Evolutionary conservation across 2,888 invertebrate genomes (phyloP), one percentile per base, ranked within the genome.

Genomic region (Lepidocyrtoides sp.): DNA sequence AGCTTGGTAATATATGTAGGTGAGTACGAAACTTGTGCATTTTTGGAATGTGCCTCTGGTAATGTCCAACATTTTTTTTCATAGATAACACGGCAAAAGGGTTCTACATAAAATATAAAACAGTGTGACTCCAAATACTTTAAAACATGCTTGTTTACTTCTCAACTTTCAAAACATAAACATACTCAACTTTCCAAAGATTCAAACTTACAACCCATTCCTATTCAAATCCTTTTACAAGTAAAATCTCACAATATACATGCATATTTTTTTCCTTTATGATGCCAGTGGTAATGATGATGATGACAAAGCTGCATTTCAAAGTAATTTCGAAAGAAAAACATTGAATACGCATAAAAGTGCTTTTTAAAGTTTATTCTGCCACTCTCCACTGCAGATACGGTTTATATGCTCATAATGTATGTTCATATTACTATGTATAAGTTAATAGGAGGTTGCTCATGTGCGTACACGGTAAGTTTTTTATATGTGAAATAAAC

Each of bases 321-420:
- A 54, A 86, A 87, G 87, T 79, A 87, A 81, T 79, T 87, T 79
- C 87, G 23, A 87, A 87, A 87, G 87, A 79, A 81, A 86, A 87
- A 87, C 79, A 87, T 87, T 66, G 79, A 66, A 79, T 79, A 51
- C 51, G 51, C 66, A 79, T 79, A 87, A 79, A 57, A 87, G 36
- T 87, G 79, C 79, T 87, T 87, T 87, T 63, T 77, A 36, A 87
- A 87, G 79, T 87, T 87, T 77, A n/a, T n/a, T n/a, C n/a, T n/a
- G 17, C n/a, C 20, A 54, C 32, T 12, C 54, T 79, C n/a, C 17
- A 7, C 17, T n/a, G 7, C 5, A 57, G 20, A 14, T n/a, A 63
- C 2, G 1, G 12, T 8, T 23, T 14, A 23, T 44, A 20, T 17
- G 3, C n/a, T n/a, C n/a, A n/a, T n/a, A n/a, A n/a, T 10, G 41